phyloP scores from a whole-genome alignment of 1,140 invertebrate genomes.

The Lamellibrachia luymesi region DNA sequence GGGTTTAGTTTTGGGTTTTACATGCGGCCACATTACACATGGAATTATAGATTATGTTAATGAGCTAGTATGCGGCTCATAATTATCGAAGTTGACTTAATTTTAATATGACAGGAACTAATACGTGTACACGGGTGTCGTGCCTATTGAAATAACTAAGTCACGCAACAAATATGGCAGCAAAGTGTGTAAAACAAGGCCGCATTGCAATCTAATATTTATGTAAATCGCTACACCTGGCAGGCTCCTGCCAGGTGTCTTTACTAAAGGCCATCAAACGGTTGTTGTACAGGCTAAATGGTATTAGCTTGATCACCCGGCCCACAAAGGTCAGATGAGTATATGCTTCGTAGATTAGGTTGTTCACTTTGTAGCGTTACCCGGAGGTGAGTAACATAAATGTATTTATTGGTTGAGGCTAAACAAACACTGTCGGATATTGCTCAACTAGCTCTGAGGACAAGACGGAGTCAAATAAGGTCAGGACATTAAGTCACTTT shows the following conservation, averaged over 20 bases:
- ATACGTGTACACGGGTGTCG: too few species aligned
- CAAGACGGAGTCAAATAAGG: background rate
- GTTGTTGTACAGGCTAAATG: background rate
- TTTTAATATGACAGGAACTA: too few species aligned
- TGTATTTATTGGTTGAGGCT: background rate
- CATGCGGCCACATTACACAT: too few species aligned
- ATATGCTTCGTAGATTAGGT: background rate
- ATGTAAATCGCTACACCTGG: background rate
- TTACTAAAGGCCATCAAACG: background rate
- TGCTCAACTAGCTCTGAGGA: background rate
- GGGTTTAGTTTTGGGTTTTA: too few species aligned
- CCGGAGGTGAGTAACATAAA: background rate
- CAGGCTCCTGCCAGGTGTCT: background rate
- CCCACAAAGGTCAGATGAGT: background rate
- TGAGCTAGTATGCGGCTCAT: too few species aligned
- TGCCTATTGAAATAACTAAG: too few species aligned
- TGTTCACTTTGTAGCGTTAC: background rate
- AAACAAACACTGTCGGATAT: background rate
- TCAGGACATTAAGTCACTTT: background rate
- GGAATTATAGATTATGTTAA: too few species aligned
- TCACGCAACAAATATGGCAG: too few species aligned
- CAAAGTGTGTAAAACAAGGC: background rate
- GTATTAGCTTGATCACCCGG: background rate
- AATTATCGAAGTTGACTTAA: too few species aligned
- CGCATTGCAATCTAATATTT: background rate